Conservation (phyloP, 2,888 invertebrate genomes). For the Gibbula magus region DNA sequence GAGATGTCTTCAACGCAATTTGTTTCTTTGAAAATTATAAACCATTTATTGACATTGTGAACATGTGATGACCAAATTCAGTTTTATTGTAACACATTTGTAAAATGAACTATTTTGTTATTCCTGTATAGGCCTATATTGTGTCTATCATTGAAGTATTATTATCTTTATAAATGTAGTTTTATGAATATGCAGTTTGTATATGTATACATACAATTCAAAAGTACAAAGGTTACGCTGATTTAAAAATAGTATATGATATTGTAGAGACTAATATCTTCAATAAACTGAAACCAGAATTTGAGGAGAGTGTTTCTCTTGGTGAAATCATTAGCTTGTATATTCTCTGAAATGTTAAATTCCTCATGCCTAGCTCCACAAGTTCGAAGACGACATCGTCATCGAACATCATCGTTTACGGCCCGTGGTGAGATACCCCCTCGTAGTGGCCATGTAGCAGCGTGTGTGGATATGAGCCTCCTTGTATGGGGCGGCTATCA, state of each 20-base stretch:
- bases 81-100: neutral
- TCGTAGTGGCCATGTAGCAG: slow-evolving; percentile 70
- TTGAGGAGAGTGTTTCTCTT: neutral
- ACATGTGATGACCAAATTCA: no score
- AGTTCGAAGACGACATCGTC: no score
- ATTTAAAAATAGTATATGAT: no score
- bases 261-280: no score
- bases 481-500: slow-evolving; percentile 73
- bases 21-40: no score
- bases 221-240: no score
- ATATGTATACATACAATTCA: no score
- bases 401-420: no score
- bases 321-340: neutral
- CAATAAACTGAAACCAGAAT: neutral
- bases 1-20: no score
- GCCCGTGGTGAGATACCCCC: slow-evolving; percentile 26
- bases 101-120: neutral
- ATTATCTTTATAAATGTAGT: neutral
- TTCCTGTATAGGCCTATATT: neutral
- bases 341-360: neutral
- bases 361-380: no score
- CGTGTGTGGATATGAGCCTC: slow-evolving; percentile 64
- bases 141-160: neutral
- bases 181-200: neutral
- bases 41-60: no score